Evolutionary conservation across 2,888 invertebrate genomes (phyloP).

Genomic region (Dascillus cervinus): DNA sequence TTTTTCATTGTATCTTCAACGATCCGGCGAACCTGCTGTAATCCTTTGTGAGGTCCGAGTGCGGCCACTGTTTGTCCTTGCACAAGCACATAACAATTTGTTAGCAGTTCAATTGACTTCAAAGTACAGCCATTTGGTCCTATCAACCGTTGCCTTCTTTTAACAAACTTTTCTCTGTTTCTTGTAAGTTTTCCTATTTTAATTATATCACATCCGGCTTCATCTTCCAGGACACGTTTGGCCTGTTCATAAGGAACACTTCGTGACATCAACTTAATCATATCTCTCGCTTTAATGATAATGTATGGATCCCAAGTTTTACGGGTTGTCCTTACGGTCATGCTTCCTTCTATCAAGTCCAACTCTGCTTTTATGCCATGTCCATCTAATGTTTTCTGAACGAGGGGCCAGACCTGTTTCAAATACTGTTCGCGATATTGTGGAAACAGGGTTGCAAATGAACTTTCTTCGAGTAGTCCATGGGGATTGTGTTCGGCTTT

Average conservation of each 20-base stretch:
- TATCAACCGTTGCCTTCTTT: constrained; percentile 87
- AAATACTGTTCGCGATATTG: constrained; percentile 95
- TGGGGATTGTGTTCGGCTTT: constrained; percentile 82
- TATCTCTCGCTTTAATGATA: constrained; percentile 91
- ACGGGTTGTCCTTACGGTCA: constrained; percentile 88
- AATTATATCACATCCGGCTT: constrained; percentile 89
- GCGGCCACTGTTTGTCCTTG: constrained; percentile 97
- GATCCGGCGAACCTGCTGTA: constrained; percentile 79
- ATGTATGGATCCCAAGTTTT: constrained; percentile 99
- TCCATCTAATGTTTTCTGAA: constrained; percentile 76
- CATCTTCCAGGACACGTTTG: constrained; percentile 76
- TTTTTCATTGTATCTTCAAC: constrained; percentile 98
- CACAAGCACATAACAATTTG: constrained; percentile 92
- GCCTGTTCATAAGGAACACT: constrained; percentile 98
- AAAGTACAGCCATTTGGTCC: constrained; percentile 98
- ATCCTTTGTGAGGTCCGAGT: constrained; percentile 90
- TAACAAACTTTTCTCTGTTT: constrained; percentile 91
- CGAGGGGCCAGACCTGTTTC: constrained; percentile 90
- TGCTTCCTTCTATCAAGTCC: constrained; percentile 88
- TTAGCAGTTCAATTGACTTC: constrained; percentile 92
- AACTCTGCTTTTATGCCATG: constrained; percentile 78
- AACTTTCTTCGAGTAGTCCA: constrained; percentile 85
- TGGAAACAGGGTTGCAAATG: constrained; percentile 94
- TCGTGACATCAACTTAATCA: constrained; percentile 89
- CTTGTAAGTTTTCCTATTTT: constrained; percentile 88